Evolutionary conservation across 2,888 invertebrate genomes (phyloP), one percentile per base, ranked within the genome.

Genomic region (Rugalucina vietnamica): DNA sequence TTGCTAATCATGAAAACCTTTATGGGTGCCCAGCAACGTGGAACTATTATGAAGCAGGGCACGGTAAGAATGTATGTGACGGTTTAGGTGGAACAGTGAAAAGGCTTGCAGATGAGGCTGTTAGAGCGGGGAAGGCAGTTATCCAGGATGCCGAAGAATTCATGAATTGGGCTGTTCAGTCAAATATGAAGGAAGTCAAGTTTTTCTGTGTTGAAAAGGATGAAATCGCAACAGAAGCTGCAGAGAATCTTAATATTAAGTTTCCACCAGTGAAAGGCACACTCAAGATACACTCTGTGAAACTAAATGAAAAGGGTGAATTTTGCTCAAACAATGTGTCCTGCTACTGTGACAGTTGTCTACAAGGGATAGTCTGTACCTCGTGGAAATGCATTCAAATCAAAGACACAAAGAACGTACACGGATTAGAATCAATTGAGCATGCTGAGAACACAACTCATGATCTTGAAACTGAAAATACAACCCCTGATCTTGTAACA

Each of bases 41-140:
- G 88, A 87, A 84, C 39, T 84, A 87, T 70, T 88, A 82, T 43
- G 82, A 84, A 39, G 50, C 54, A 27, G 81, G 85, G 0, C 81
- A 86, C 77, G 84, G 60, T 12, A n/a, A 60, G 29, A 60, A 60
- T 60, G 60, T 87, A 21, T 84, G 87, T 37, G 86, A 87, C 72
- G 86, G 84, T n/a, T 75, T 86, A 12, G 79, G 86, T 21, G 79
- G 85, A 10, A 72, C 83, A 12, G 65, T 70, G 14, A 86, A 86
- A 76, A 37, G 81, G 21, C 24, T 78, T 50, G 79, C 86, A 5
- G 88, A 84, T 37, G 77, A 82, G 49, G 82, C 76, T 27, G 76
- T 83, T 2, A 39, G 79, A 12, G 54, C 71, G 27, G 70, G 75
- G n/a, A 82, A 82, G 34, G 36, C 69, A 21, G 54, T 43, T 5